Percentiles rank a stretch among this genome's conserved stretches.
phyloP scores from a whole-genome alignment of 2,797 vertebrate species.

The Hemibagrus guttatus region DNA sequence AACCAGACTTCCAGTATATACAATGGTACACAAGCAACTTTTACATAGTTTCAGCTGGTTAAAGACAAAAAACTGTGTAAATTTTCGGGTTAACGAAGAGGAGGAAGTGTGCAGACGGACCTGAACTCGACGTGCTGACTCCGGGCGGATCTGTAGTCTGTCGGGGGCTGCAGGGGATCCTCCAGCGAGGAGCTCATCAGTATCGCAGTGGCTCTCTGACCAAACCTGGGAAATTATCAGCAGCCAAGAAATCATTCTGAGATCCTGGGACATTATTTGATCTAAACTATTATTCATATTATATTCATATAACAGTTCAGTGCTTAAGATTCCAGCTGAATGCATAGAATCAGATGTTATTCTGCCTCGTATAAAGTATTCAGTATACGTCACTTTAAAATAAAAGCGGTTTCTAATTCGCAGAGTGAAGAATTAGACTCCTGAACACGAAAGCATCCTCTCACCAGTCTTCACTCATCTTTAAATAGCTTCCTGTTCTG shows the following conservation, averaged over 20 bases:
- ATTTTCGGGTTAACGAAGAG: background rate
- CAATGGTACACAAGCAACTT: background rate
- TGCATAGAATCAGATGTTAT: background rate
- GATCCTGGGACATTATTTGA: background rate
- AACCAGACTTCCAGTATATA: background rate
- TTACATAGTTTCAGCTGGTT: background rate
- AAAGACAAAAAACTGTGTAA: background rate
- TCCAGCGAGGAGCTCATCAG: constrained; percentile 73
- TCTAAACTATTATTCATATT: background rate
- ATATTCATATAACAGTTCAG: background rate
- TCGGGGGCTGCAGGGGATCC: constrained; percentile 62
- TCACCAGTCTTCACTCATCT: background rate
- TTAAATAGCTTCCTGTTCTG: background rate
- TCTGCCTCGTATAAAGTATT: background rate
- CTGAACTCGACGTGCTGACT: constrained; percentile 68
- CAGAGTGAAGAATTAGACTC: background rate
- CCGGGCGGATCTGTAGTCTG: constrained; percentile 52
- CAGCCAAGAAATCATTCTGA: background rate
- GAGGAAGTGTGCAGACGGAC: constrained; percentile 57
- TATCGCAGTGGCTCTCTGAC: constrained; percentile 72
- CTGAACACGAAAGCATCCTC: background rate
- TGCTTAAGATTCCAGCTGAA: background rate
- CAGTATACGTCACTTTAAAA: background rate
- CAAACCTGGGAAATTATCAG: constrained; percentile 62
- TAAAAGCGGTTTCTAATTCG: background rate